Evolutionary conservation across 35 echinoderm and acorn worm species (phyloP), one percentile per base, ranked within the genome.

Genomic region (Hemicentrotus pulcherrimus): DNA sequence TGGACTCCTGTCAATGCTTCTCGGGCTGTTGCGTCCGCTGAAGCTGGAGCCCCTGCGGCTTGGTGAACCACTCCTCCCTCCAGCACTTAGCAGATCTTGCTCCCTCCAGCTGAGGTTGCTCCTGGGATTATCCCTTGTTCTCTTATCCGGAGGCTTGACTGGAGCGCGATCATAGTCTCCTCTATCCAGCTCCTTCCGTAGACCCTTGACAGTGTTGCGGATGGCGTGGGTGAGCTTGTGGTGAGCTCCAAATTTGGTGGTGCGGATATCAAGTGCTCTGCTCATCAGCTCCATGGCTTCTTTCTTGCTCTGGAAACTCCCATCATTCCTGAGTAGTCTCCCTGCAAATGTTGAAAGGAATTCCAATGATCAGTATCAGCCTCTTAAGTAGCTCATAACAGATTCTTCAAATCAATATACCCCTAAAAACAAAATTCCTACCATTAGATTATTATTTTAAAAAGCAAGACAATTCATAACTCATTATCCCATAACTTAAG

Each of bases 51-150:
- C 70, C 31, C 45, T 47, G 24, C 32, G 86, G 18, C 65, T 86
- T 31, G 88, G 94, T 47, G 70, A 71, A 14, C 92, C 92, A 46
- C 61, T 93, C 61, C 71, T 93, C 89, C 94, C 87, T 86, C 96
- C 95, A 33, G 96, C 88, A 12, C 55, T 90, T 45, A 95, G 86
- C 4, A 99, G 86, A 85, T 97, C 97, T 86, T 86, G 58, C 46
- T 97, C 97, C 94, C 97, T 96, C 96, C 96, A 99, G 70, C 86
- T 95, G 87, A 99, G 94, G 47, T 52, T 88, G 46, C 98, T 99
- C 94, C 95, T 95, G 0, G 95, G 96, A 14, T 47, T 59, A 10
- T 96, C 10, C 45, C 35, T 94, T 9, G 95, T 94, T 88, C 95
- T 31, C 88, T 92, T 96, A 35, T 96, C 95, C 8, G 90, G 96